Evolutionary conservation across 2,113 vertebrate species (phyloP), one percentile per base, ranked within the genome.

Genomic region (Reinhardtius hippoglossoides): DNA sequence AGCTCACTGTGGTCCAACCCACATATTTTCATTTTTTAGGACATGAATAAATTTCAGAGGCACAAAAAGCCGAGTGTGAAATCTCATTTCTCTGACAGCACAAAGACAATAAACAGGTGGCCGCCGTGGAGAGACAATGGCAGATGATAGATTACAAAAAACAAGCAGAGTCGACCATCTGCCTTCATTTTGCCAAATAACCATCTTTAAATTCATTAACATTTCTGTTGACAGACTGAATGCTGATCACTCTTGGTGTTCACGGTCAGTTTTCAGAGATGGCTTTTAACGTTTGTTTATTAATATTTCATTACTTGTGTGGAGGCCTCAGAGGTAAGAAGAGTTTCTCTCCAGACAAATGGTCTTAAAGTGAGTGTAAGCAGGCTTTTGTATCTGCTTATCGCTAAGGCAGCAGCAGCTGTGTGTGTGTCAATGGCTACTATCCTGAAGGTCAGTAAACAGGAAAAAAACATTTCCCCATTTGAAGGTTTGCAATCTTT

Each of bases 41-140:
- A 76, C 58, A 24, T 54, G 23, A 37, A 76, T 64, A 31, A 35
- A 78, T 46, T 75, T 75, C 26, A 20, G 24, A 70, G 35, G 48
- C 2, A 9, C 77, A 69, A 40, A 87, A 76, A 80, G 10, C 46
- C 21, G 50, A 77, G 75, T 74, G 78, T 81, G 60, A 82, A 83
- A 88, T 75, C 15, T 42, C 23, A 61, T 75, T 80, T 78, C 42
- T 79, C 26, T 1, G 4, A 71, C 57, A 52, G 57, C 63, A 71
- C 46, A 23, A 31, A 66, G 69, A 71, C 67, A 69, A 77, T 73
- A 63, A 76, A 52, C 77, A 85, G 75, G 81, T 14, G 48, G 24
- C 40, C 2, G 2, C 40, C 12, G 40, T 2, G 40, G 40, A n/a
- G 73, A 69, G 56, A 76, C 67, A 81, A 54, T 23, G 26, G 35